phyloP scores from a whole-genome alignment of 2,888 invertebrate genomes.

The Aquatica leii region DNA sequence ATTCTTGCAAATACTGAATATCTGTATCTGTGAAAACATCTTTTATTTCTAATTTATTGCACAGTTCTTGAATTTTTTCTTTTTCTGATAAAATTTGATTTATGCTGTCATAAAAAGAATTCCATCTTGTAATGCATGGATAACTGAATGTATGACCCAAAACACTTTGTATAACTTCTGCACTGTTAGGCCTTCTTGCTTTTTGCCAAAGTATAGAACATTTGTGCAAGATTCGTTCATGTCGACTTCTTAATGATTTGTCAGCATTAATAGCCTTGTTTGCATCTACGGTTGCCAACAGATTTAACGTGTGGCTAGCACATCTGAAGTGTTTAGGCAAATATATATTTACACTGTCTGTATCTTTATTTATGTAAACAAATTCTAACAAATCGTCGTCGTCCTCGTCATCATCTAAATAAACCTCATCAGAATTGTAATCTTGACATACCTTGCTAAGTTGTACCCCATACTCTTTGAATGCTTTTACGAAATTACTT shows the following conservation, averaged over 20 bases:
- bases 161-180: neutral
- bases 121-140: neutral
- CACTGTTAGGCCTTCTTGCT: neutral
- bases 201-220: neutral
- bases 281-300: neutral
- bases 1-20: neutral
- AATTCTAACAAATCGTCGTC: neutral
- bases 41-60: neutral
- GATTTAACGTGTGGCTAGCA: neutral
- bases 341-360: neutral
- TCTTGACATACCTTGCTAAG: neutral
- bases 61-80: neutral
- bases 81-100: neutral
- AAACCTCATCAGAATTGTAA: neutral
- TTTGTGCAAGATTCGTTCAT: neutral
- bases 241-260: neutral
- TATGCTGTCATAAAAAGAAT: neutral
- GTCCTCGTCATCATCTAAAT: neutral
- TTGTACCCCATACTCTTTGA: neutral
- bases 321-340: neutral
- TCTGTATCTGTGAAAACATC: neutral
- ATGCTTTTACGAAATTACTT: neutral
- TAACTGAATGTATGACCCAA: neutral
- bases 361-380: neutral
- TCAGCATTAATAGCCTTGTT: neutral